A percentile compares a stretch with the other conserved stretches of the same genome.
Evolutionary conservation across 2,113 vertebrate species (phyloP).

Genomic region (Oenanthe oenanthe): DNA sequence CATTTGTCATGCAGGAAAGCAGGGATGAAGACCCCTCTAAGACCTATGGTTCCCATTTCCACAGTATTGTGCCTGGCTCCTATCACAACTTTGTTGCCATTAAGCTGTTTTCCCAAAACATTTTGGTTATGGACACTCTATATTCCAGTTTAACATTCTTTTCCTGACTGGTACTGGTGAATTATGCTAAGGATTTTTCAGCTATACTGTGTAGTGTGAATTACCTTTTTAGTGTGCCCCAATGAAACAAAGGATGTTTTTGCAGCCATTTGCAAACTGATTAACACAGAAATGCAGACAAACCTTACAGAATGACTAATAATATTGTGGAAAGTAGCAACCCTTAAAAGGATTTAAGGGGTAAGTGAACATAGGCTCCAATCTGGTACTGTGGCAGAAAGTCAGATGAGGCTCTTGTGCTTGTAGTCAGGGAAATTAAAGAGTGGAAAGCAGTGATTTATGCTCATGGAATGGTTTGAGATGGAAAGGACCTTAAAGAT

Average conservation of each 20-base stretch:
- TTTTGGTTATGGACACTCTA: neutral
- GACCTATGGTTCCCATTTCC: neutral
- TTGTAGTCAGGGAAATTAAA: neutral
- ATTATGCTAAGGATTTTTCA: neutral
- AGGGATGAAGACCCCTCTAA: neutral
- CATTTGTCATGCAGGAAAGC: neutral
- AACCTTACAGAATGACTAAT: neutral
- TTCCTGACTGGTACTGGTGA: neutral
- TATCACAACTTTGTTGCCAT: neutral
- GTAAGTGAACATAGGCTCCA: neutral
- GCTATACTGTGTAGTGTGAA: neutral
- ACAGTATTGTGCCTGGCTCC: neutral
- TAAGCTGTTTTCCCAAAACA: neutral
- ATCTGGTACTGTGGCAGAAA: neutral
- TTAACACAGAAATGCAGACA: neutral
- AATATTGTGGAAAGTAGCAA: neutral
- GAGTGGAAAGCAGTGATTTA: neutral
- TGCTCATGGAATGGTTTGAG: neutral
- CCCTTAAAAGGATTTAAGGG: neutral
- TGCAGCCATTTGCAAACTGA: neutral
- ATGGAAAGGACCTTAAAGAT: neutral
- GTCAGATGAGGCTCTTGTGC: neutral
- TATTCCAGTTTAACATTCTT: neutral
- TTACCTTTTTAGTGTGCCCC: neutral
- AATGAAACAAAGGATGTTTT: neutral